phyloP scores from a whole-genome alignment of 2,888 invertebrate genomes.

The Amphipyra berbera region DNA sequence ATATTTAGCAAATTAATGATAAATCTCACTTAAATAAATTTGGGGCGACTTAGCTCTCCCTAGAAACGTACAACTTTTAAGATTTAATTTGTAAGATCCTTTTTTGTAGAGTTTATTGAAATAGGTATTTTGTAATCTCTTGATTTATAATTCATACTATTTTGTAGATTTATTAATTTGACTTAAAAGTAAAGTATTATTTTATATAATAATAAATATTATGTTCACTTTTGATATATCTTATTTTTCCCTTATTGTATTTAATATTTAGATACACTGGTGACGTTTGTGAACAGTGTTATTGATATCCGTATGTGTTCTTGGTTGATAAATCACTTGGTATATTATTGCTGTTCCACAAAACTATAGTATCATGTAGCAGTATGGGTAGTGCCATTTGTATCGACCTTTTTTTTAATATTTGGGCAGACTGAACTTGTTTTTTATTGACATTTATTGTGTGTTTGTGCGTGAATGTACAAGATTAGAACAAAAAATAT shows the following conservation, averaged over 20 bases:
- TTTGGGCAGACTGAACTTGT: constrained; percentile 72
- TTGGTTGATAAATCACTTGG: constrained; percentile 34
- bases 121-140: constrained; percentile 88
- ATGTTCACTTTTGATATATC: constrained; percentile 76
- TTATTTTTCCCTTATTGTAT: constrained; percentile 69
- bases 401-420: constrained; percentile 62
- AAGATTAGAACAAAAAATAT: constrained; percentile 88
- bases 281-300: constrained; percentile 36
- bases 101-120: constrained; percentile 86
- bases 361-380: constrained; percentile 58
- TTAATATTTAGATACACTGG: constrained; percentile 46
- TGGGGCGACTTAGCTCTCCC: constrained; percentile 83
- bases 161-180: constrained; percentile 82
- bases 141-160: constrained; percentile 81
- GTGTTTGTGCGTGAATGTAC: constrained; percentile 89
- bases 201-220: constrained; percentile 85
- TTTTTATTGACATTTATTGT: constrained; percentile 77
- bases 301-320: constrained; percentile 41
- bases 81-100: constrained; percentile 86
- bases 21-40: constrained; percentile 81
- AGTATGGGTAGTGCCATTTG: constrained; percentile 73
- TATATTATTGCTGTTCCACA: constrained; percentile 55
- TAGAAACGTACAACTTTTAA: constrained; percentile 87
- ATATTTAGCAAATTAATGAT: constrained; percentile 65
- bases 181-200: constrained; percentile 85